phyloP scores from a whole-genome alignment of 2,888 invertebrate species.

The Oligia fasciuncula region DNA sequence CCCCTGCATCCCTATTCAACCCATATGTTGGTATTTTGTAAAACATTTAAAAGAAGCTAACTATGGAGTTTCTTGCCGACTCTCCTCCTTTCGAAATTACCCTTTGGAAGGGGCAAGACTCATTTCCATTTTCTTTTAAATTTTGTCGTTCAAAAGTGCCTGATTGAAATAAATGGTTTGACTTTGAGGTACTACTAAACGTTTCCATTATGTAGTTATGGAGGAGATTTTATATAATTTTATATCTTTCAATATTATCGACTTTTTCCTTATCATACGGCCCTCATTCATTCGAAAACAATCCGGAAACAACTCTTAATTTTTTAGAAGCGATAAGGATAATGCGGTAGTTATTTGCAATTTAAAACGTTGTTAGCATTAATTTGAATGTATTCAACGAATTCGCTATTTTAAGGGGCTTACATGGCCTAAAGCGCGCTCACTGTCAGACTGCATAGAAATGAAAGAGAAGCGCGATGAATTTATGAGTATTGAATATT shows the following conservation, averaged over 20 bases:
- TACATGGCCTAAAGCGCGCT: no score
- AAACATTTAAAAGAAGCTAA: no score
- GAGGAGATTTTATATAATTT: not conserved
- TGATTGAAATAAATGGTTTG: not conserved
- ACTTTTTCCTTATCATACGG: constrained; percentile 5
- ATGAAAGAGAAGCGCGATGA: no score
- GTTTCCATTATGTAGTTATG: not conserved
- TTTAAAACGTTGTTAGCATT: not conserved
- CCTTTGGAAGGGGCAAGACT: not conserved
- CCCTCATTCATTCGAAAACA: not conserved
- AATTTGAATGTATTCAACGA: not conserved
- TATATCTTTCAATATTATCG: not conserved
- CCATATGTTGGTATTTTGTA: no score
- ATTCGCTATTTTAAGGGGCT: not conserved
- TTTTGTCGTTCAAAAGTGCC: no score
- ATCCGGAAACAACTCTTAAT: constrained; percentile 2
- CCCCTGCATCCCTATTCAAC: no score
- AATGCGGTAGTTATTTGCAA: constrained; percentile 8
- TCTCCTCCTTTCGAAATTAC: not conserved
- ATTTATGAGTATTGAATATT: no score
- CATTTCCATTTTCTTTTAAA: not conserved
- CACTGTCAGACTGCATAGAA: no score
- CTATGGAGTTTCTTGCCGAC: not conserved
- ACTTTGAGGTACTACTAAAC: not conserved
- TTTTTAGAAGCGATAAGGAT: constrained; percentile 14